Base-by-base conservation (phyloP, 2,113 vertebrate species). In the Peromyscus maniculatus region DNA sequence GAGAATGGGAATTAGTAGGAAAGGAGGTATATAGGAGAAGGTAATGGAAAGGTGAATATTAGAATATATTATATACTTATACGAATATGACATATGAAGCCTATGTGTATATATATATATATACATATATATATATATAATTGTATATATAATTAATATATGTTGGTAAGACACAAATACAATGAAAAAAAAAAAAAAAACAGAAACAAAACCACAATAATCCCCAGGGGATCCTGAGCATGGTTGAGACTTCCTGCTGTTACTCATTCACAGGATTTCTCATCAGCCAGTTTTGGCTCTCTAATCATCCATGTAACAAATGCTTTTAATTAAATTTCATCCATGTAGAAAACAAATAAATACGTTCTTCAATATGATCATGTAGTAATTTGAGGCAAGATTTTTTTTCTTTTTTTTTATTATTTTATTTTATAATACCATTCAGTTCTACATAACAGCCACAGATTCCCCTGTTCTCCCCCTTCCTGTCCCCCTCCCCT, bases 341-440 rank as follows among this genome's bases (percentile, higher is more conserved):
- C 9, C n/a, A 69, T 28, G 64, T n/a, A 39, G 52, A 79, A 94
- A 80, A 89, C 57, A 69, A 82, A 96, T 77, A 74, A 39, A 87
- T 28, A 80, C 12, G n/a, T 75, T 62, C 7, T 96, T 55, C 28
- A 88, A 6, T 10, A 31, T 93, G 28, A 43, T 19, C 82, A 77
- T 4, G 2, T 19, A 24, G 1, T 66, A 49, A 49, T 84, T 91
- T 24, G 67, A 43, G 90, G 2, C 22, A n/a, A n/a, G n/a, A n/a
- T n/a, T n/a, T n/a, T n/a, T n/a, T n/a, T n/a, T n/a, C n/a, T n/a
- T n/a, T n/a, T n/a, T n/a, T n/a, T n/a, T n/a, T n/a, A n/a, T n/a
- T n/a, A n/a, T n/a, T n/a, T n/a, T n/a, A n/a, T n/a, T n/a, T n/a
- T n/a, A n/a, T n/a, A n/a, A n/a, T n/a, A n/a, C n/a, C n/a, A n/a